phyloP scores from a whole-genome alignment of 2,888 invertebrate species.

The Barypeithes pellucidus region DNA sequence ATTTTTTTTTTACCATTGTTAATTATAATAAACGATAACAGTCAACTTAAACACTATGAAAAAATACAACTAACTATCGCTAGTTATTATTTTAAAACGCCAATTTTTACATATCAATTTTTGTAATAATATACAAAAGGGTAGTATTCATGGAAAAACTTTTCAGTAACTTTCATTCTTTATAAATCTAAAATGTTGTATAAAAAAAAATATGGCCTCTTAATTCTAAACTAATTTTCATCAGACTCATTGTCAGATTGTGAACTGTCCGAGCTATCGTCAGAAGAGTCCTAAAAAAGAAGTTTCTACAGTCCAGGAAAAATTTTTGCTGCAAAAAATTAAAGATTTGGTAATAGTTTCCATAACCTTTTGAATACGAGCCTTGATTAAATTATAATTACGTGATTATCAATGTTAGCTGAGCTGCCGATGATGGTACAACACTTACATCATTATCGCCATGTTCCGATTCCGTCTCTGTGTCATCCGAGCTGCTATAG shows the following conservation, averaged over 20 bases:
- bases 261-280: constrained; percentile 27
- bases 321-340: too few relatives aligned
- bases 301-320: neutral
- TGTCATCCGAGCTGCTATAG: constrained; percentile 36
- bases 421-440: neutral
- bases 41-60: neutral
- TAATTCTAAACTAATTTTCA: constrained; percentile 4
- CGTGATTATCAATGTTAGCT: too few relatives aligned
- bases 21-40: constrained; percentile 1
- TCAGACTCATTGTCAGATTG: constrained; percentile 42
- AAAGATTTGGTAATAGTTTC: too few relatives aligned
- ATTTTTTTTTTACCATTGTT: too few relatives aligned
- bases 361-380: too few relatives aligned
- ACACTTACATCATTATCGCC: constrained; percentile 15
- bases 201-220: constrained; percentile 25
- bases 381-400: too few relatives aligned
- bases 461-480: constrained; percentile 29
- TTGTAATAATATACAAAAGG: constrained; percentile 15
- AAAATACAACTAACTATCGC: neutral
- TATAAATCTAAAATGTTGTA: constrained; percentile 12
- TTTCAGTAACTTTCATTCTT: neutral
- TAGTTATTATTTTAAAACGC: neutral
- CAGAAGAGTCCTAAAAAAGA: constrained; percentile 37
- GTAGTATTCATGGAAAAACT: constrained; percentile 3
- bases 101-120: constrained; percentile 15